Evolutionary conservation across 2,888 invertebrate species (phyloP), one percentile per base, ranked within the genome.

Genomic region (Hybos culiciformis): DNA sequence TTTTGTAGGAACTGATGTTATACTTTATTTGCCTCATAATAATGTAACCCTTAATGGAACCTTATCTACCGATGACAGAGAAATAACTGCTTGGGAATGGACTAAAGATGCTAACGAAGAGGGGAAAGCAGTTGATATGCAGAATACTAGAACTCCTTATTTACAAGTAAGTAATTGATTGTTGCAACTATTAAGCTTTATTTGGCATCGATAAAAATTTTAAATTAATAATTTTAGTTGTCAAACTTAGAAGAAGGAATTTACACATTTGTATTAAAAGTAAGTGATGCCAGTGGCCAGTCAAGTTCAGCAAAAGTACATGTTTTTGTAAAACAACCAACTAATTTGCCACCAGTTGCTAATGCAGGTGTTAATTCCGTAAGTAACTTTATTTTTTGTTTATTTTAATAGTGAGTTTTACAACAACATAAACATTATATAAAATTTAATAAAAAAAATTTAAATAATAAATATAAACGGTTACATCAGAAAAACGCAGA

Each of bases 81-180:
- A 87, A 52, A 93, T 94, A 53, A 80, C 78, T 0, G 85, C 82
- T 19, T 96, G 93, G 86, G 92, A 93, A 63, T 94, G 94, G 94
- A 91, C 88, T 0, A 92, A 92, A 61, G 83, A 85, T 39, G 82
- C 83, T 38, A 87, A 87, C 58, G 83, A 86, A 50, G 82, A 85
- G 51, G 82, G 86, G 51, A 86, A 90, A 59, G 90, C 91, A 1
- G 92, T 90, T 9, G 93, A 93, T 59, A 93, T 93, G 90, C 90
- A 93, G 72, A 87, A 92, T 53, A 92, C 92, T 0, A 76, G 88
- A 55, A 91, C 90, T 0, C 88, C 92, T 0, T 87, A 83, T 58
- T 73, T 93, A 32, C 80, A 83, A 63, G 52, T 52, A 31, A 40
- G 69, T 69, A 6, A 29, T 26, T 5, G 14, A 5, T 3, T 24